Base-by-base conservation (phyloP, 2,113 vertebrate species). In the Alaudala cheleensis region DNA sequence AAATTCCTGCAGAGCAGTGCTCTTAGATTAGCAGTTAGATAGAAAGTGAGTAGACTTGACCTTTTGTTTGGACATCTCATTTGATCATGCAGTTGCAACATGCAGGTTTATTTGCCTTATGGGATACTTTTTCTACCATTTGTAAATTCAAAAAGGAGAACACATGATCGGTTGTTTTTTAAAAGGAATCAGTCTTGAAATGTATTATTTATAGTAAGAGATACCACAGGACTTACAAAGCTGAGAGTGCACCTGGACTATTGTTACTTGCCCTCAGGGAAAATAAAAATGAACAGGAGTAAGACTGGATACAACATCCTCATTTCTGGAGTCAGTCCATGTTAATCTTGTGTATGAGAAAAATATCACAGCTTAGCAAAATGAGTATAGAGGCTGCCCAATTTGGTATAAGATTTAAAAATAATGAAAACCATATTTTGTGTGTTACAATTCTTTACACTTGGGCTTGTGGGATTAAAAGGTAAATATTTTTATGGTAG, bases 31-130 rank as follows among this genome's bases (percentile, higher is more conserved):
- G 53, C 53, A 79, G n/a, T 86, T 61, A 53, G 31, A 13, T 50
- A 31, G 56, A 81, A 39, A 3, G 62, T 0, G 0, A 69, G 42
- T 57, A 61, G 61, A 19, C 44, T 26, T 18, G 26, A 20, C 29
- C 29, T 92, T 91, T 80, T 66, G 18, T 77, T 83, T 88, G 77
- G 24, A 12, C 14, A 39, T 86, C 50, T 82, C 17, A 37, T 53
- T 65, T 82, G 21, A 13, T 90, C 28, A 11, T 22, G n/a, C 53
- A 66, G 23, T 61, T 69, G 57, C 24, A 90, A 50, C 15, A 17
- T 31, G 45, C 34, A 29, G 37, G 34, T 54, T 58, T 49, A n/a
- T 60, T n/a, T 3, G 5, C 5, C 20, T 76, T 72, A 76, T 8
- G 21, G 22, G 49, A 79, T 81, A 53, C 25, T 16, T 87, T 65